Evolutionary conservation across 2,888 invertebrate species (phyloP), one percentile per base, ranked within the genome.

Genomic region (Pantelozetes paolii): DNA sequence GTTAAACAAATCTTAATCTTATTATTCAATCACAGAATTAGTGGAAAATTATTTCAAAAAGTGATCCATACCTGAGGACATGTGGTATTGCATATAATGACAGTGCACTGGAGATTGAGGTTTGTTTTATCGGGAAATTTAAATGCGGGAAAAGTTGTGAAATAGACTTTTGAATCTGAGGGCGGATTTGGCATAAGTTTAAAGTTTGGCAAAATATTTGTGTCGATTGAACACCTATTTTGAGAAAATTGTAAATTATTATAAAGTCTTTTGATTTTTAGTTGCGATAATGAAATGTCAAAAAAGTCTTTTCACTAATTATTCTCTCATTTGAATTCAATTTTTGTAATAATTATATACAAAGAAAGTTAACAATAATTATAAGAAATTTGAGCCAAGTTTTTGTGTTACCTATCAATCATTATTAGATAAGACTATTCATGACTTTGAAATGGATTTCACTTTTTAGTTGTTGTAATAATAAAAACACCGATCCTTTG

Each of bases 81-180:
- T 76, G 84, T 84, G 71, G 88, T 88, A 81, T 88, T 87, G 80
- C 91, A 91, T n/a, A 91, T 82, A 78, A 89, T 88, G 59, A 91
- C 85, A 23, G 87, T 87, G 82, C 91, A 91, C n/a, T 88, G 88
- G 64, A 91, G 83, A 82, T 91, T 91, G 54, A 91, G 82, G 76
- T 89, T 87, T 76, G 89, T 89, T 77, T 90, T 85, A 80, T 90
- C 90, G 3, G 91, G 91, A 82, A 91, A 91, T 80, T 90, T 90
- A 80, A 91, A 91, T 5, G 91, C 91, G 0, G 89, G 87, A 83
- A 91, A 91, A 23, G 87, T 88, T 0, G 90, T 84, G 78, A 79
- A 80, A 48, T 80, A 79, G 5, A 81, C 76, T 54, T 80, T 81
- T 15, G 79, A 77, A 76, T 42, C 79, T 79, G 45, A 32, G n/a